Base-by-base conservation (phyloP, 2,797 vertebrate species). In the Phalloptychus januarius region DNA sequence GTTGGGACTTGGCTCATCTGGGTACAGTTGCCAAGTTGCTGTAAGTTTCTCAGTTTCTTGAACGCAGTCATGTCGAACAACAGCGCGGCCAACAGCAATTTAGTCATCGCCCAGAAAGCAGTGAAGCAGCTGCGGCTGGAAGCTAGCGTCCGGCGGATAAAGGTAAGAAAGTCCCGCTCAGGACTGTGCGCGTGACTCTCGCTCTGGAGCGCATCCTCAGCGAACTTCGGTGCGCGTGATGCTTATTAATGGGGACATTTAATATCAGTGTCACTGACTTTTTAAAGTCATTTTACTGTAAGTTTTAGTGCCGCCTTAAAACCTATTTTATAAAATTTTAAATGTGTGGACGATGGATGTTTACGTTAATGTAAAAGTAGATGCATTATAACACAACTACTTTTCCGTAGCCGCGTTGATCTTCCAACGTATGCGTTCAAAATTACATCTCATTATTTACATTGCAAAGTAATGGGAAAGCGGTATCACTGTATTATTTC, bases 61-160 rank as follows among this genome's bases (percentile, higher is more conserved):
- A 50, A 31, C 74, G 70, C 83, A 82, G 83, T 80, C 89, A 95
- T 95, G 95, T 95, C 94, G 25, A 95, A 89, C 87, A 95, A 82
- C 92, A 90, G 90, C 77, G 89, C 84, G 71, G 75, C 86, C 74
- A 94, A 77, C 89, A 93, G 93, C 84, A 93, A 88, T 44, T 18
- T 95, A 25, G 84, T 77, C 13, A 65, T 93, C n/a, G 90, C 94
- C 8, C 95, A 95, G 85, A 96, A 92, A 84, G 90, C 91, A 20
- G 95, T 96, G 28, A 94, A 94, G 44, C 95, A 96, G 86, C 93
- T 96, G 23, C 93, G 94, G 0, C 78, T 94, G 16, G 95, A 96
- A 89, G 94, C 94, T 63, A 92, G 92, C 10, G 88, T 95, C 75
- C 91, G 88, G 13, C 76, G 95, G 83, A 93, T 96, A 2, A 96